Conservation (phyloP, 2,113 vertebrate species). For the Todiramphus chloris region DNA sequence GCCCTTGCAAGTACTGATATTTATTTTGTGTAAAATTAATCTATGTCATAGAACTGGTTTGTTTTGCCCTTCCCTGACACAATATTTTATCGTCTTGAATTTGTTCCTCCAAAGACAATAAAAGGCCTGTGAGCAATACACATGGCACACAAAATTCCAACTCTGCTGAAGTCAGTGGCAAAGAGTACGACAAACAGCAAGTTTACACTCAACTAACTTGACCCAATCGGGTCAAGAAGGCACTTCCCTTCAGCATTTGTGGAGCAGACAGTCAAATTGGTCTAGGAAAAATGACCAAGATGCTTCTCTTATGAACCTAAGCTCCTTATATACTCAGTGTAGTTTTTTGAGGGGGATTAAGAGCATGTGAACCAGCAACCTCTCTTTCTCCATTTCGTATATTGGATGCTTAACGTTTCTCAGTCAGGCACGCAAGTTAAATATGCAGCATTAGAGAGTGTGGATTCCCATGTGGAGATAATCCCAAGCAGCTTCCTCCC, state of each 20-base stretch:
- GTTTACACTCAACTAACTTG: background rate
- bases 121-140: background rate
- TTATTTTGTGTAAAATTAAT: background rate
- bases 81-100: background rate
- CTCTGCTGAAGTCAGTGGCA: fast-evolving
- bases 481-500: background rate
- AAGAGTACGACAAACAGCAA: background rate
- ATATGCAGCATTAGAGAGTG: fast-evolving
- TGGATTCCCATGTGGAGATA: background rate
- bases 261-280: background rate
- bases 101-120: background rate
- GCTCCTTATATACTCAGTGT: background rate
- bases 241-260: background rate
- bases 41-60: background rate
- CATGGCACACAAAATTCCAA: fast-evolving
- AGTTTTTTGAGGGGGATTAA: background rate
- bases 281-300: background rate
- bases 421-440: background rate
- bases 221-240: background rate
- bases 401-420: background rate
- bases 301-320: background rate
- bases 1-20: background rate
- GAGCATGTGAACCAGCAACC: background rate
- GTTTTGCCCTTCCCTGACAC: background rate
- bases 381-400: background rate